Evolutionary conservation across 2,888 invertebrate genomes (phyloP).

Genomic region (Agrochola lychnidis): DNA sequence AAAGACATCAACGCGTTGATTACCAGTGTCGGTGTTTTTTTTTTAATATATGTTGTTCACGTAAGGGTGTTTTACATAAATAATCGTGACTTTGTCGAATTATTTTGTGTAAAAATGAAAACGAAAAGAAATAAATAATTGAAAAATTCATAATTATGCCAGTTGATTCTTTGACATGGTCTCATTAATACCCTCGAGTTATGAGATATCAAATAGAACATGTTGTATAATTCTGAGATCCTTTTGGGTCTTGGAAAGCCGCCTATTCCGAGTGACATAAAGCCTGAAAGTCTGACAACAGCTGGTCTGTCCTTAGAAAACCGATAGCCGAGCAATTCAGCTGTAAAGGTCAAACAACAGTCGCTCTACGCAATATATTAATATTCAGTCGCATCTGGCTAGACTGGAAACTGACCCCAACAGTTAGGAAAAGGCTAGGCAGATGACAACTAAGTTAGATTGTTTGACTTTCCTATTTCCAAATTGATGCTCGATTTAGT

Average conservation of each 20-base stretch:
- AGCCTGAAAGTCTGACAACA: conserved; percentile 18
- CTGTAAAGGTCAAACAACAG: conserved; percentile 35
- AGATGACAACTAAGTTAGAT: conserved; percentile 6
- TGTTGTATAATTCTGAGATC: background rate
- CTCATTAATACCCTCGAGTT: too few species aligned
- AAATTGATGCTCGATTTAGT: conserved; percentile 19
- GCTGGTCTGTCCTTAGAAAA: conserved; percentile 17
- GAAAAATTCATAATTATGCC: too few species aligned
- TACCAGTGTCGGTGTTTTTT: too few species aligned
- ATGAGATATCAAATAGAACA: too few species aligned
- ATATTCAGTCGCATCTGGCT: conserved; percentile 50
- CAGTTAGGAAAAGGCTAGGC: conserved; percentile 16
- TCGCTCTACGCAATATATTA: conserved; percentile 13
- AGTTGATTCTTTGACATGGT: too few species aligned
- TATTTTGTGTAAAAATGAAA: too few species aligned
- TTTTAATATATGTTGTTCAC: too few species aligned
- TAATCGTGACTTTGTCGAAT: too few species aligned
- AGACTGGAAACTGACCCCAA: conserved; percentile 17
- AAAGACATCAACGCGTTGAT: too few species aligned
- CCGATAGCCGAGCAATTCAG: background rate
- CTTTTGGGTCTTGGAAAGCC: background rate
- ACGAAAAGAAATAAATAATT: too few species aligned
- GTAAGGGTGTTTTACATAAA: too few species aligned
- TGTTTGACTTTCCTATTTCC: conserved; percentile 27
- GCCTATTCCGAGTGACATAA: background rate